A percentile compares a stretch with the other conserved stretches of the same genome.
Conservation (phyloP, 2,113 vertebrate species). For the Trichechus manatus region DNA sequence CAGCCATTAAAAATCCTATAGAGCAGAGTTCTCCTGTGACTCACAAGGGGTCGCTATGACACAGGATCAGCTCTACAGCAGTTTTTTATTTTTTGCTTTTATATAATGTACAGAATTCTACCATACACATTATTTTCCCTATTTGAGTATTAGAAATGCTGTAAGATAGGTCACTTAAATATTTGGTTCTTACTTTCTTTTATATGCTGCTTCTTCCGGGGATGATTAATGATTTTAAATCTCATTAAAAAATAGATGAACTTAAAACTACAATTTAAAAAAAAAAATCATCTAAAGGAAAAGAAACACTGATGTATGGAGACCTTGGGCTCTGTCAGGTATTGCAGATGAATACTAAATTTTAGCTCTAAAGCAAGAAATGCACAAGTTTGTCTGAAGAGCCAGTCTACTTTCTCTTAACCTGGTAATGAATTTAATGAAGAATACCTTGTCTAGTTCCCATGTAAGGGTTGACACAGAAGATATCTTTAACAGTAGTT, state of each 20-base stretch:
- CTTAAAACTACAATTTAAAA: constrained; percentile 37
- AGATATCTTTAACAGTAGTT: background rate
- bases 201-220: background rate
- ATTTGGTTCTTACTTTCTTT: background rate
- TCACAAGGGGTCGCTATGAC: background rate
- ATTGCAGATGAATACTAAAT: background rate
- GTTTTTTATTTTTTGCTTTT: background rate
- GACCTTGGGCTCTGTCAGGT: background rate
- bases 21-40: background rate
- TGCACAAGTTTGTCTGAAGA: background rate
- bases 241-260: background rate
- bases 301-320: background rate
- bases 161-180: background rate
- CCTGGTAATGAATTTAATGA: background rate
- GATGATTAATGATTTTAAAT: constrained; percentile 17
- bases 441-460: background rate
- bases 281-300: background rate
- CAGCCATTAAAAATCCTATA: background rate
- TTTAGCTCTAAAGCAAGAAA: constrained; percentile 12
- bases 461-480: background rate
- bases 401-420: background rate
- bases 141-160: background rate
- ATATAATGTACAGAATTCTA: background rate
- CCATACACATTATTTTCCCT: background rate
- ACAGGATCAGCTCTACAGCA: background rate